These are phyloP conservation scores for Trichacis sp. DNA, from an alignment of 2,888 invertebrate genomes.

Conservation along the genomic window DNA sequence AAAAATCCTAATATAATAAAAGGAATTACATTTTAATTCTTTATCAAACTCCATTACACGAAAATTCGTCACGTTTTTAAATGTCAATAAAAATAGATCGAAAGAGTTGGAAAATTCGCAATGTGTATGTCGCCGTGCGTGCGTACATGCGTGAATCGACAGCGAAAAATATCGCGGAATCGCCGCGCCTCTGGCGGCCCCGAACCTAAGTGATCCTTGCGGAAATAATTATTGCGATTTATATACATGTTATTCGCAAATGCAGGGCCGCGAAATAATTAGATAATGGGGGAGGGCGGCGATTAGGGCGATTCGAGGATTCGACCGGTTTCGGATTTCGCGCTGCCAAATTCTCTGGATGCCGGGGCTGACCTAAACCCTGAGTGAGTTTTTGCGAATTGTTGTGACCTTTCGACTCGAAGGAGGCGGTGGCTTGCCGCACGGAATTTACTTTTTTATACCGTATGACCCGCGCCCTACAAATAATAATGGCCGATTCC, in stretches of 20 bases:
- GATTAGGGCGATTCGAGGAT: conserved; percentile 20
- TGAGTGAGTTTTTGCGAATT: conserved; percentile 24
- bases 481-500: conserved; percentile 11
- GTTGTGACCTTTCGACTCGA: conserved; percentile 10
- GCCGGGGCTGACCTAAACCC: conserved; percentile 31
- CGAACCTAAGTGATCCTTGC: conserved; percentile 25
- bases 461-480: conserved; percentile 22
- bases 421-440: conserved; percentile 27
- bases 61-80: too few relatives aligned
- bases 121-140: too few relatives aligned
- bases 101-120: too few relatives aligned
- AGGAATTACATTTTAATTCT: too few relatives aligned
- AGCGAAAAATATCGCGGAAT: conserved; percentile 1
- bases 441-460: conserved; percentile 15
- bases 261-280: conserved; percentile 33
- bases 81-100: too few relatives aligned
- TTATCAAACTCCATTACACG: too few relatives aligned
- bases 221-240: conserved; percentile 41
- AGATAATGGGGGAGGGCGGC: conserved; percentile 37
- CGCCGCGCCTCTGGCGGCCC: conserved; percentile 34
- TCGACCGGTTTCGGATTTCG: conserved; percentile 13
- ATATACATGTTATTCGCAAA: conserved; percentile 37
- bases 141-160: too few relatives aligned
- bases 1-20: too few relatives aligned
- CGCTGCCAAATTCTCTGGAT: conserved; percentile 19